Conservation (phyloP, 2,113 vertebrate species). For the Megaceryle maxima region DNA sequence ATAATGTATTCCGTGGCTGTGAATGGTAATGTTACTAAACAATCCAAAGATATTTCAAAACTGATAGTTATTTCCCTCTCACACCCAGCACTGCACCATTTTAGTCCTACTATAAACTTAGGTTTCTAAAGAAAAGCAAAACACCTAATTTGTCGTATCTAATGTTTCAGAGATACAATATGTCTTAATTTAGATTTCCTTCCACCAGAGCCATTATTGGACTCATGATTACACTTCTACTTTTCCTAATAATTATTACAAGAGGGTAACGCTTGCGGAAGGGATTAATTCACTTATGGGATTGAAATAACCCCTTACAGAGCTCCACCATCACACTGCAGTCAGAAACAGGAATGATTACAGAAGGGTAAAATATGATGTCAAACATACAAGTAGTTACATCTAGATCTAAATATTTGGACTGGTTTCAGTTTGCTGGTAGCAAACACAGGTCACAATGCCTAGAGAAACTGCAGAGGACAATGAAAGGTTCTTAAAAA, state of each 20-base stretch:
- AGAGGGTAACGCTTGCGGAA: neutral
- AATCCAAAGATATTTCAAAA: constrained; percentile 63
- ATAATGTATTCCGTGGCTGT: constrained; percentile 78
- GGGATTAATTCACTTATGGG: neutral
- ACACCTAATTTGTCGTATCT: neutral
- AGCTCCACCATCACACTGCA: neutral
- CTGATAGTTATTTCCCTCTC: constrained; percentile 31
- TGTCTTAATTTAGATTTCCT: neutral
- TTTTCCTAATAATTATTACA: neutral
- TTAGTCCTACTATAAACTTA: neutral
- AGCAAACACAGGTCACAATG: neutral
- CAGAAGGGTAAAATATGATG: neutral
- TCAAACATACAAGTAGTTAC: neutral
- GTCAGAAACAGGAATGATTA: neutral
- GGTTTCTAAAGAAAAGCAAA: neutral
- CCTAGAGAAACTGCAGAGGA: neutral
- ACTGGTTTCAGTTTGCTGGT: neutral
- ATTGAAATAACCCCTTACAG: neutral
- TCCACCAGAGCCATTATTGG: neutral
- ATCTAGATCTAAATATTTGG: neutral
- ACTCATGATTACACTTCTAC: neutral
- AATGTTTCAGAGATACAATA: neutral
- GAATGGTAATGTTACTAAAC: constrained; percentile 76
- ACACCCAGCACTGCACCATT: neutral
- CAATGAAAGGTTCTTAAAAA: neutral